Evolutionary conservation across 2,888 invertebrate genomes (phyloP).

Genomic region (Drosophila emarginata): DNA sequence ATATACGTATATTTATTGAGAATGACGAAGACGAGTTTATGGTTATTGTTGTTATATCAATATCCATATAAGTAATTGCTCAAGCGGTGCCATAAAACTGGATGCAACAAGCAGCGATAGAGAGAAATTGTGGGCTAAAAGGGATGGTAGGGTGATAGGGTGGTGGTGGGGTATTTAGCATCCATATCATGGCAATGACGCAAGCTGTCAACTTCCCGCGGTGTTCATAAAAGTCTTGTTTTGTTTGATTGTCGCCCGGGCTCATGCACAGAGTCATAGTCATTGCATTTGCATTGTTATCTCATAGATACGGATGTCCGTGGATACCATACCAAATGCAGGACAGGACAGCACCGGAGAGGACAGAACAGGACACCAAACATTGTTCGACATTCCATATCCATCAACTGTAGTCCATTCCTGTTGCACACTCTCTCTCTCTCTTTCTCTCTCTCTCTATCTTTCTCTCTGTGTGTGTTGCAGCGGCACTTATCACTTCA

Average conservation of each 20-base stretch:
- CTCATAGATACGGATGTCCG: slow-evolving; percentile 67
- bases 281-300: slow-evolving; percentile 73
- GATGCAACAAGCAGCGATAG: slow-evolving; percentile 29
- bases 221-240: slow-evolving; percentile 77
- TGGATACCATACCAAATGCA: no score
- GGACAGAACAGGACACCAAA: slow-evolving; percentile 8
- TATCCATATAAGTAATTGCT: slow-evolving; percentile 71
- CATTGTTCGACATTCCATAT: slow-evolving; percentile 31
- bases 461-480: slow-evolving; percentile 19
- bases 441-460: background rate
- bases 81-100: slow-evolving; percentile 75
- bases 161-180: slow-evolving; percentile 45
- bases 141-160: background rate
- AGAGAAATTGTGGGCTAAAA: background rate
- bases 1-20: slow-evolving; percentile 17
- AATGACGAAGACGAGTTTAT: slow-evolving; percentile 39
- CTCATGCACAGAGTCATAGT: slow-evolving; percentile 35
- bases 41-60: slow-evolving; percentile 56
- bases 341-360: no score
- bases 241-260: slow-evolving; percentile 65
- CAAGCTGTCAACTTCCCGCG: slow-evolving; percentile 80
- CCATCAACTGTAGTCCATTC: slow-evolving; percentile 40
- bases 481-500: slow-evolving; percentile 76
- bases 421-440: slow-evolving; percentile 50
- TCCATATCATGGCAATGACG: slow-evolving; percentile 74